phyloP scores from a whole-genome alignment of 2,888 invertebrate species.

The Pollenia griseotomentosa region DNA sequence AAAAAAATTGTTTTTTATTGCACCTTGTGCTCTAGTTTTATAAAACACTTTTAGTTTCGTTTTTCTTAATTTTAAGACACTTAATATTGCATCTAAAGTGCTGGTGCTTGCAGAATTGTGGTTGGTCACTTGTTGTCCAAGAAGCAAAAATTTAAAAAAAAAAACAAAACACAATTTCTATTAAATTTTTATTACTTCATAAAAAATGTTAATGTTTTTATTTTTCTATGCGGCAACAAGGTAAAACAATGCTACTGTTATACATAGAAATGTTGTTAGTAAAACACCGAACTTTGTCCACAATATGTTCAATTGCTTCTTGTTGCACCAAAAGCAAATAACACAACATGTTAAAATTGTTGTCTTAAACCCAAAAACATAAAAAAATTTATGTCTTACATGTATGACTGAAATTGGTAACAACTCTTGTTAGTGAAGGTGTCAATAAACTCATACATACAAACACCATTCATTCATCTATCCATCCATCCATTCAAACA shows the following conservation, averaged over 20 bases:
- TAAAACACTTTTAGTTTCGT: constrained; percentile 45
- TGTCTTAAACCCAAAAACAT: constrained; percentile 38
- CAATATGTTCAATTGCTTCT: constrained; percentile 23
- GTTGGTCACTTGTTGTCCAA: constrained; percentile 55
- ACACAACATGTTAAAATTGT: constrained; percentile 7
- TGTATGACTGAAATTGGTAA: constrained; percentile 63
- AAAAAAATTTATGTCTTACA: constrained; percentile 66
- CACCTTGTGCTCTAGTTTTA: constrained; percentile 71
- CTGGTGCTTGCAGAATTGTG: not conserved
- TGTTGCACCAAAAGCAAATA: constrained; percentile 20
- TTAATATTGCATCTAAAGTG: constrained; percentile 31
- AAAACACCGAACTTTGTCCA: not conserved
- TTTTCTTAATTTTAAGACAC: constrained; percentile 39
- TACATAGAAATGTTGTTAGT: constrained; percentile 27
- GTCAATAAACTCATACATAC: constrained; percentile 69
- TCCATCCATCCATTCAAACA: constrained; percentile 23
- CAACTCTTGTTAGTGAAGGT: constrained; percentile 64
- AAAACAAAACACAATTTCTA: constrained; percentile 52
- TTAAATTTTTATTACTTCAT: constrained; percentile 70
- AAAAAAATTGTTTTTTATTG: constrained; percentile 40
- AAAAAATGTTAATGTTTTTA: constrained; percentile 70
- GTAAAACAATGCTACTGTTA: constrained; percentile 59
- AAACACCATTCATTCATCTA: constrained; percentile 45
- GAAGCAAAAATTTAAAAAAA: constrained; percentile 1
- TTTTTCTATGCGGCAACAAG: constrained; percentile 24